Evolutionary conservation across 1,140 invertebrate species (phyloP), one percentile per base, ranked within the genome.

Genomic region (Dermatophagoides farinae): DNA sequence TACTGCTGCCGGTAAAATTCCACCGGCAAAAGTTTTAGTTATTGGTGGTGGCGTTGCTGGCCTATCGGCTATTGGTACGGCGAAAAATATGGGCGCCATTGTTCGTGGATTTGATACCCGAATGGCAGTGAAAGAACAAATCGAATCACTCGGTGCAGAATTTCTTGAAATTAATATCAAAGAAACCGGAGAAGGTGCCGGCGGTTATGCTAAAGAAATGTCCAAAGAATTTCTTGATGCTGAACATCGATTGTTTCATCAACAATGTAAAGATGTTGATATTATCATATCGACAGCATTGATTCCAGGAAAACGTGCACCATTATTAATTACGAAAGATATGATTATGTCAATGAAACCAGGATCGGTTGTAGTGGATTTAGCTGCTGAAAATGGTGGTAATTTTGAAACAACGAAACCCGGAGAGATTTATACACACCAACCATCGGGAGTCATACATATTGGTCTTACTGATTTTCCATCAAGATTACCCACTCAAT

Each of bases 161-260:
- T 89, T 88, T 71, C 75, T 89, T 41, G 82, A 84, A 67, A 77
- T 87, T 65, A 75, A 80, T 64, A 74, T 85, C 63, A 76, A 84
- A 80, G 86, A 89, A 78, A 84, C 85, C 67, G 87, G 86, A 11
- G 82, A 85, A 54, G 85, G 84, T 18, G 72, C 74, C 39, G 87
- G 85, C 54, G 88, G 88, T 5, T 91, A 90, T 73, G 86, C 85
- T 11, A 88, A 88, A 70, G 84, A 86, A 71, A 91, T 91, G 87
- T 88, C 85, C 23, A 77, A 84, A 66, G 86, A 84, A 68, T 91
- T 90, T 68, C 80, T 88, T 64, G 79, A 84, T 61, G 88, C 86
- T 1, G 87, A 91, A 71, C 81, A 86, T 74, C 84, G 81, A 1
- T 72, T 92, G 40, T 86, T 91, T 70, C 84, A 82, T 6, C 84